Base-by-base conservation (phyloP, 1,140 invertebrate species). In the Macrobrachium nipponense region DNA sequence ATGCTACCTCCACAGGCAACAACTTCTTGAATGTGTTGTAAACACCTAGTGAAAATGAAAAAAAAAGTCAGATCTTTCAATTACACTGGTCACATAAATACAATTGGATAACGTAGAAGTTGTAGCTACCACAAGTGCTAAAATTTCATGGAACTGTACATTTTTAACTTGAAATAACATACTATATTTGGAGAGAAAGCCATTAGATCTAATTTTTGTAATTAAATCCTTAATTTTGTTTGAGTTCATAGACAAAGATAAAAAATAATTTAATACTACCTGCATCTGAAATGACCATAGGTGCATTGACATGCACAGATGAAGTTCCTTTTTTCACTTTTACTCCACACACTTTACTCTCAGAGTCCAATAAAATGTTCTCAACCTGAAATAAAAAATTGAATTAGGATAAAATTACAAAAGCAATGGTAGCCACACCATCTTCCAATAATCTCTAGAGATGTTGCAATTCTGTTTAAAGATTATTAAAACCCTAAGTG, bases 241-340 rank as follows among this genome's bases (percentile, higher is more conserved):
- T 51, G 51, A 51, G 12, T 51, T 51, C 51, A 51, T 51, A 0
- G 0, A 51, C 51, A 66, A 1, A 44, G 5, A 82, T 18, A 11
- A 73, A 51, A 58, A 58, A 27, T 44, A 76, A 59, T 27, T 61
- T 78, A 14, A 36, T 23, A 58, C 90, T 88, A 43, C 91, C 91
- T 79, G 91, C 91, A 88, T 91, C 90, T 61, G 92, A 92, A 27
- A 92, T 92, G 36, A 92, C 89, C 10, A 90, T 27, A 11, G 90
- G 90, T 23, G 92, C 91, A 75, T 77, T 87, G 12, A 92, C 82
- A 20, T 91, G 90, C 12, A 89, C 59, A 23, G 82, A 76, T 11
- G 89, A 88, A 15, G 82, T 88, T 18, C 89, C 89, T 73, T 90
- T 90, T 14, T 87, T 86, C 12, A 92, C 90, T 51, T 89, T 82